phyloP scores from a whole-genome alignment of 2,797 vertebrate species.

The Silurus lanzhouensis region DNA sequence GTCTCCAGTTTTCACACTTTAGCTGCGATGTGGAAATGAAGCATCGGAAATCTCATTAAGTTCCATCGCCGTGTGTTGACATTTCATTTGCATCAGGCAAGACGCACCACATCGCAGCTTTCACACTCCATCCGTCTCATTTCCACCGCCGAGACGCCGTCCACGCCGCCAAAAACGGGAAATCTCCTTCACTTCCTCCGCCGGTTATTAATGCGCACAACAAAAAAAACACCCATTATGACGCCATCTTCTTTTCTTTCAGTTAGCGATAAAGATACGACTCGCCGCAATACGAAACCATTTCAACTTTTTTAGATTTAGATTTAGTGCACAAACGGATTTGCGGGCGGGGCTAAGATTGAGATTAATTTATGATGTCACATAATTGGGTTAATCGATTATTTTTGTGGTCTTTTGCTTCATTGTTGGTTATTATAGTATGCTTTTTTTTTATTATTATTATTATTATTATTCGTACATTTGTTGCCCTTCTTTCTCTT shows the following conservation, averaged over 20 bases:
- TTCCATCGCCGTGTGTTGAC: slow-evolving; percentile 65
- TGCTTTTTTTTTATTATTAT: too few species aligned
- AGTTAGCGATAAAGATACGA: neutral
- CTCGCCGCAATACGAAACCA: neutral
- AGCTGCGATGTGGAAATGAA: slow-evolving; percentile 67
- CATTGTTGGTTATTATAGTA: too few species aligned
- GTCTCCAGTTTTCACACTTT: slow-evolving; percentile 63
- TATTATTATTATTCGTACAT: too few species aligned
- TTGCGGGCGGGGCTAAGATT: neutral
- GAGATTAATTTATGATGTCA: neutral
- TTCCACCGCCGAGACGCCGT: slow-evolving; percentile 56
- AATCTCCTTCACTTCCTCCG: slow-evolving; percentile 63
- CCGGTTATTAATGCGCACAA: slow-evolving; percentile 57
- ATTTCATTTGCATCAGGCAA: slow-evolving; percentile 71
- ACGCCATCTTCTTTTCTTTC: neutral
- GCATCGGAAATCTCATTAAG: slow-evolving; percentile 69
- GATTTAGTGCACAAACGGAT: too few species aligned
- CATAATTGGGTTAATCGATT: too few species aligned
- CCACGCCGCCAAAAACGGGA: slow-evolving; percentile 48
- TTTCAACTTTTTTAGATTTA: too few species aligned
- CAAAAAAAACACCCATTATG: slow-evolving; percentile 47
- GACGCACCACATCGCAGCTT: slow-evolving; percentile 61
- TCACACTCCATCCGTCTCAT: slow-evolving; percentile 68
- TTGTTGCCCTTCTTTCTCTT: neutral
- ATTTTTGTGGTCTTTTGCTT: too few species aligned